Base-by-base conservation (phyloP, 37 sponge, comb jelly and placozoan species). In the Theonella swinhoei region DNA sequence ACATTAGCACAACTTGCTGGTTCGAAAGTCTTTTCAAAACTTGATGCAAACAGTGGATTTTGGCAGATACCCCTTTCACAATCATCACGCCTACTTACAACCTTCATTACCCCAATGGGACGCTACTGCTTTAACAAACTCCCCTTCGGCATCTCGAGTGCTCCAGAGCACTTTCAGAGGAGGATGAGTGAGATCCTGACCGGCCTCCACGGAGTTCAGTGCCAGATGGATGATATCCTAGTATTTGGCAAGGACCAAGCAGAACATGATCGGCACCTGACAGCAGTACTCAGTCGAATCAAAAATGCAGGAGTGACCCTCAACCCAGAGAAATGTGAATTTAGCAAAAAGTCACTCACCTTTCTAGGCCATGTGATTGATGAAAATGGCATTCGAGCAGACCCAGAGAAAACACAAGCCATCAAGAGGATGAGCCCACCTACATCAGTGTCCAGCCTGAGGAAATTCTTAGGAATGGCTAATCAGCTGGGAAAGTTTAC, bases 81-180 rank as follows among this genome's bases (percentile, higher is more conserved):
- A 39, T 39, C 71, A 22, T 54, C 80, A 33, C 36, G 59, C 3
- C 37, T 68, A 11, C 69, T 87, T 39, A 87, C 88, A 0, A 87
- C 88, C 5, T 87, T 80, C 39, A 41, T 87, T 26, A 87, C 81
- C 23, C 76, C 87, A 28, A 68, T 75, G 58, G 81, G 82, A 20
- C 24, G 82, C 11, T 80, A 59, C 83, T 68, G 76, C 30, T 87
- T 87, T 35, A 81, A 74, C 43, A 80, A 81, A 33, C 75, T 87
- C 11, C 88, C 82, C 7, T 75, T 87, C 67, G 87, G 87, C 0
- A 87, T 87, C 9, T 80, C 79, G 25, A 81, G 86, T 60, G 81
- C 86, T 30, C 80, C 85, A 36, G 91, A 90, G 41, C 39, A 75
- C n/a, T 90, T 79, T 67, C 91, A 90, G 72, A 85, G 67, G 39